Evolutionary conservation across 2,113 vertebrate genomes (phyloP).

Genomic region (Bujurquina vittata): DNA sequence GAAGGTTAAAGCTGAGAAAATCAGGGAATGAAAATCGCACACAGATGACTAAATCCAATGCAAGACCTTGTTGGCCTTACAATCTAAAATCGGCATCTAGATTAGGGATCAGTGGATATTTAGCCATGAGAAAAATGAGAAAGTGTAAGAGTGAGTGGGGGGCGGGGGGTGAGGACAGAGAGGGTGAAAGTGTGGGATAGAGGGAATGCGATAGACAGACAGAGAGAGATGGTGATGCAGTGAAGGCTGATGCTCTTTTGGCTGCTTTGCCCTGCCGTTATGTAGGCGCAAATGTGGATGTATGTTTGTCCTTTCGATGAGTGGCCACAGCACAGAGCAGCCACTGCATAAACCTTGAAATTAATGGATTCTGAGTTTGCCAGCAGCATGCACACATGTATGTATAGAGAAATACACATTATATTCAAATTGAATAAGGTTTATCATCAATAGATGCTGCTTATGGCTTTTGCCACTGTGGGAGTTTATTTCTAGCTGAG

Average conservation of each 20-base stretch:
- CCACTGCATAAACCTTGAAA: slow-evolving; percentile 38
- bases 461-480: slow-evolving; percentile 22
- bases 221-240: slow-evolving; percentile 14
- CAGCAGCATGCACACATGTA: not conserved
- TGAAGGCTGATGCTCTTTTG: not conserved
- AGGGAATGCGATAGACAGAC: not conserved
- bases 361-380: slow-evolving; percentile 45
- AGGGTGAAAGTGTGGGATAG: not conserved
- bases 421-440: slow-evolving; percentile 13
- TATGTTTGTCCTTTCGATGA: slow-evolving; percentile 24
- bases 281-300: not conserved
- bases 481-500: not conserved
- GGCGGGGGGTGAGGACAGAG: not conserved
- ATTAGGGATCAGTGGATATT: slow-evolving; percentile 59
- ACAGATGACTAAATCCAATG: slow-evolving; percentile 46
- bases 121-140: slow-evolving; percentile 47
- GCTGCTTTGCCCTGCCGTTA: slow-evolving; percentile 6
- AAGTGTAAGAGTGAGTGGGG: not conserved
- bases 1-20: slow-evolving; percentile 20
- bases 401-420: not conserved
- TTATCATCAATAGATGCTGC: slow-evolving; percentile 34
- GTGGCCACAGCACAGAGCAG: slow-evolving; percentile 21
- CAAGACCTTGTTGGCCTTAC: slow-evolving; percentile 32
- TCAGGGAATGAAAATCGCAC: slow-evolving; percentile 22
- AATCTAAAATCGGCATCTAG: slow-evolving; percentile 50